Conservation (phyloP, 2,113 vertebrate genomes). For the Cercocebus atys region DNA sequence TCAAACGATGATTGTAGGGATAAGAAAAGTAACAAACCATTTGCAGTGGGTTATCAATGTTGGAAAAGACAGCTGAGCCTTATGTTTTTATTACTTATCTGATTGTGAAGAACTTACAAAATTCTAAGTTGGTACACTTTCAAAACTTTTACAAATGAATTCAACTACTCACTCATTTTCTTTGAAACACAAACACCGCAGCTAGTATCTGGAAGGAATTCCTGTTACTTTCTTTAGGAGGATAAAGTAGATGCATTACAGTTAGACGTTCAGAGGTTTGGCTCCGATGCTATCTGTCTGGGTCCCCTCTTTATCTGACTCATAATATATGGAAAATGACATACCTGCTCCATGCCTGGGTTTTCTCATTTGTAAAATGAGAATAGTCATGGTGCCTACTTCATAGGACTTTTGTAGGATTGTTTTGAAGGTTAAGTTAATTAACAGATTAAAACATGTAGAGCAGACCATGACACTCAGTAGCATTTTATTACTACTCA, state of each 20-base stretch:
- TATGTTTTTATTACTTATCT: not conserved
- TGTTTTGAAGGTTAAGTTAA: not conserved
- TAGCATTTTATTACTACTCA: not conserved
- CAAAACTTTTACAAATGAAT: not conserved
- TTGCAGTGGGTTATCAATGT: not conserved
- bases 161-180: not conserved
- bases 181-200: not conserved
- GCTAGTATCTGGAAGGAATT: not conserved
- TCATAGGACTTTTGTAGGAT: not conserved
- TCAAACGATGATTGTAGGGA: not conserved
- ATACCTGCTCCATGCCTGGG: not conserved
- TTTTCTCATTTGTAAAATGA: not conserved
- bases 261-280: not conserved
- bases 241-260: not conserved
- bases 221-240: not conserved
- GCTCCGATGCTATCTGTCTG: not conserved
- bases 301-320: not conserved
- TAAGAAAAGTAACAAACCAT: conserved; percentile 22
- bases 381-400: not conserved
- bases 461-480: not conserved
- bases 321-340: not conserved
- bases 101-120: not conserved
- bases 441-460: not conserved
- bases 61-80: not conserved
- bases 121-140: not conserved